Conservation (phyloP, 2,888 invertebrate genomes). For the Drosophila atroscutellata region DNA sequence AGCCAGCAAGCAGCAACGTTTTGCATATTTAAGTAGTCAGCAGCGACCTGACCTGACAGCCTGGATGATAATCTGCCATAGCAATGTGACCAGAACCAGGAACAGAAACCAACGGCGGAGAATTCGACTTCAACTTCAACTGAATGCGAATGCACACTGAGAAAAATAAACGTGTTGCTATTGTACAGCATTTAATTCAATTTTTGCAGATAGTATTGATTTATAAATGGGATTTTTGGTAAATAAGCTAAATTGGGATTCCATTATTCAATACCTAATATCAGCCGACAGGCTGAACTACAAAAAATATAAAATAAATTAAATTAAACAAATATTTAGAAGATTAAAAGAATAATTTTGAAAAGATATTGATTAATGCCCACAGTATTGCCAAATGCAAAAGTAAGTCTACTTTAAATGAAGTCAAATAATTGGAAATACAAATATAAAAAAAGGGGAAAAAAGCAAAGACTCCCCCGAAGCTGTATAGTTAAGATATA, state of each 20-base stretch:
- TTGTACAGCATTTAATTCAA: not conserved
- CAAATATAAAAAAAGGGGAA: no score
- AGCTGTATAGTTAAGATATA: no score
- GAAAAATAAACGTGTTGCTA: not conserved
- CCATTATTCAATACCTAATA: no score
- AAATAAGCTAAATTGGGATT: no score
- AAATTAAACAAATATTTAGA: not conserved
- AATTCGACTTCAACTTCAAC: conserved; percentile 49
- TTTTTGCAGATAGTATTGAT: not conserved
- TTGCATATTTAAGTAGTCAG: conserved; percentile 77
- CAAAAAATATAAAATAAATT: not conserved
- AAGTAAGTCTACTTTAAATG: not conserved
- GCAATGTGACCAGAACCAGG: conserved; percentile 63
- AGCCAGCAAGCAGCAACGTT: conserved; percentile 68
- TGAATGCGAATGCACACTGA: conserved; percentile 29
- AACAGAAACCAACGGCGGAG: conserved; percentile 9
- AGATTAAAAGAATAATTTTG: not conserved
- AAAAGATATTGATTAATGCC: not conserved
- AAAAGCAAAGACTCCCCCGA: no score
- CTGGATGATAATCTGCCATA: conserved; percentile 76
- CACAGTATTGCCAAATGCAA: not conserved
- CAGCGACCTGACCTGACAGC: conserved; percentile 61
- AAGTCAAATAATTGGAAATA: not conserved
- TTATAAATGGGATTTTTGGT: not conserved
- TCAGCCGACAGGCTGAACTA: not conserved